Base-by-base conservation (phyloP, 1,140 invertebrate species). In the Temnothorax curvispinosus region DNA sequence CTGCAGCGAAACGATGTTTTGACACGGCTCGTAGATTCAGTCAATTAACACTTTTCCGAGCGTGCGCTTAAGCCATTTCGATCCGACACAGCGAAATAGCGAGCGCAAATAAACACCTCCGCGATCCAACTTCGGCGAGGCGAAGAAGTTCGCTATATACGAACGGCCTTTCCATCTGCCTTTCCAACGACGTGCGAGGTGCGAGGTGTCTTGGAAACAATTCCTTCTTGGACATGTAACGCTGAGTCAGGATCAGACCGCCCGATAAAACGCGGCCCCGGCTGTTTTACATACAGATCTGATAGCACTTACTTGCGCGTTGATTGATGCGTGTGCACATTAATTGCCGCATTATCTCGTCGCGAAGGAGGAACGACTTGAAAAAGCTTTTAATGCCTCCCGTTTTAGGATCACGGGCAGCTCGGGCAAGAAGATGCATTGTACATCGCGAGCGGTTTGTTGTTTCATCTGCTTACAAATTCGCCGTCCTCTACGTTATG, bases 331-430 rank as follows among this genome's bases (percentile, higher is more conserved):
- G 54, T 18, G 69, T 58, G 80, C 41, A 75, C 67, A 84, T 84
- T 84, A 84, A 84, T 84, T 84, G 80, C 54, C 54, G 54, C 44
- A 84, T 84, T 84, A 84, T 84, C 80, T 38, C 78, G 13, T 50
- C 41, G 32, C 47, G 41, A 62, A 4, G 18, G 67, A 38, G 80
- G 13, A 60, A 5, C 9, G 27, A 84, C 54, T 74, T 60, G 69
- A 74, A 62, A 84, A 84, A 38, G 60, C 80, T 84, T 84, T 84
- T 75, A 84, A 74, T 62, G 54, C 69, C 44, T 18, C 27, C 27
- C 3, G 2, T 18, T 15, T 44, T 47, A 13, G 64, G 18, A 47
- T 44, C 15, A 15, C 8, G 32, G 27, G 1, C 27, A 27, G 47
- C 47, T n/a, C 47, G 21, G n/a, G 27, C 15, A 32, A 72, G 44